Base-by-base conservation (phyloP, 2,797 vertebrate genomes). In the Helarctos malayanus region DNA sequence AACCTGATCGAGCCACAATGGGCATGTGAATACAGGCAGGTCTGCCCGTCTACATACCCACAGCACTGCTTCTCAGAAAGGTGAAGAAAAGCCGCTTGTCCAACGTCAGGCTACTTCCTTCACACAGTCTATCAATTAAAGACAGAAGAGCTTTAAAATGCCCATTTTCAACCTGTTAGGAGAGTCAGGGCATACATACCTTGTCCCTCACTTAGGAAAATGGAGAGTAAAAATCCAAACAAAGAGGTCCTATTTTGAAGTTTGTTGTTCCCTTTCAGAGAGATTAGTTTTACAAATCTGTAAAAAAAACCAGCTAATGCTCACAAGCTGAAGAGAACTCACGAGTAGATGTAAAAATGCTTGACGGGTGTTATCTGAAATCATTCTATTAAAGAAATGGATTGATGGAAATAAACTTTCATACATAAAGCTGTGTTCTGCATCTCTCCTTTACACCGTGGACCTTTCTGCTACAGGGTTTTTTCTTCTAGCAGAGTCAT, bases 11-110 rank as follows among this genome's bases (percentile, higher is more conserved):
- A 78, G 78, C 35, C 52, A 3, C 27, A 56, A 86, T 11, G 94
- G 96, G 81, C 95, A 35, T 91, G 97, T 92, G 91, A 96, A 78
- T 57, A 97, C 89, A 97, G 92, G 97, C 82, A 93, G 88, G 18
- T 65, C 69, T 71, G 49, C 49, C 41, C 45, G 14, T 35, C 49
- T 6, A 65, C 59, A 63, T 69, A 91, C 52, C 45, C 80, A 93
- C 14, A 49, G 6, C 11, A 38, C 15, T 94, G 73, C 65, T 89
- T 84, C 76, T 52, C 71, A 68, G 59, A 91, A 75, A 79, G 69
- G 45, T 45, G 56, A 82, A 85, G 89, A 91, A 80, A 96, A 94
- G n/a, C 45, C 96, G 76, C 63, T 65, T 76, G 29, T 23, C 97
- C 38, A 45, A 65, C 6, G 84, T 95, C 6, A 45, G 29, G n/a